Base-by-base conservation (phyloP, 2,888 invertebrate genomes). In the Gymnoscelis rufifasciata region DNA sequence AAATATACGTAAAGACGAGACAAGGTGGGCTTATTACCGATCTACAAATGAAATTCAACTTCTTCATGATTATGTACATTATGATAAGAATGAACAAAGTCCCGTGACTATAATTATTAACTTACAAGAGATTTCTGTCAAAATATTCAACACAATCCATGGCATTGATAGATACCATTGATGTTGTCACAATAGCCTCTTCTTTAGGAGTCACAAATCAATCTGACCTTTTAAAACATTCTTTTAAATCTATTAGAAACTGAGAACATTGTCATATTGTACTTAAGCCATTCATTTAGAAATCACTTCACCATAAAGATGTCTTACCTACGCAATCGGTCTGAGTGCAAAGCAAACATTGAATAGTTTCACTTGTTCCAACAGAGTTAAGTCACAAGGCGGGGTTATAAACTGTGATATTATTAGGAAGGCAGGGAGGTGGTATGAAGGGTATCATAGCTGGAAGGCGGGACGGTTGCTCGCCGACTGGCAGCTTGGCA, bases 311-410 rank as follows among this genome's bases (percentile, higher is more conserved):
- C 48, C 51, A 55, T 65, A 64, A 64, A 50, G 43, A 60, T 56
- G 57, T 59, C 73, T 73, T 74, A 86, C 87, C 86, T 79, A 69
- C 84, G 81, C 67, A 86, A 71, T 60, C 78, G 67, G 49, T 70
- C 70, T 45, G 83, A 79, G 66, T 75, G 77, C 63, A 78, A 71
- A 69, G 77, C 68, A 77, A 86, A 84, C 87, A 87, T 87, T 76
- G 74, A 72, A 69, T 58, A 65, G 62, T 77, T 74, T 74, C 74
- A 78, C 77, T 77, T 68, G 68, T 65, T 60, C 65, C 57, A 70
- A 68, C 68, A 72, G 65, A 64, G 56, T 64, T 66, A 64, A 67
- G 68, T 71, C 68, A 69, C 66, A 60, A 60, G 52, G 59, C 46
- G 35, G 65, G 55, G 60, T 60, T 67, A 64, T 62, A 62, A 54